Conservation (phyloP, 2,888 invertebrate species). For the Orthonychiurus folsomi region DNA sequence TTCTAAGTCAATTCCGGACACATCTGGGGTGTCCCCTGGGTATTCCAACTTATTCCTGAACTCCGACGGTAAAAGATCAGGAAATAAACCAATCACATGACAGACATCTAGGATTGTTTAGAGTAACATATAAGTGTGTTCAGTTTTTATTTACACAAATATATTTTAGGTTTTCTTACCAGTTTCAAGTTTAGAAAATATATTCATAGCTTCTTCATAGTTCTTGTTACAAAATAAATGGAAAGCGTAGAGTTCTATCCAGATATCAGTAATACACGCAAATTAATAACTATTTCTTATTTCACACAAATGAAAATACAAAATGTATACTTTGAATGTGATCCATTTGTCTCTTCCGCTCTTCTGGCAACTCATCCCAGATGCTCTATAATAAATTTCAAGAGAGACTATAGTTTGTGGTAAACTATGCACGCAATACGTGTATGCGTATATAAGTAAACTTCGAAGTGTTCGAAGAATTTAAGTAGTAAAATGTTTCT, state of each 20-base stretch:
- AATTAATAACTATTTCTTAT: too few species aligned
- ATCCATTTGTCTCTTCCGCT: conserved; percentile 68
- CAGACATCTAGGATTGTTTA: conserved; percentile 61
- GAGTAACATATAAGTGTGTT: background rate
- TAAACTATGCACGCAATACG: background rate
- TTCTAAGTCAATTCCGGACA: conserved; percentile 77
- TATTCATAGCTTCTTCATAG: conserved; percentile 81
- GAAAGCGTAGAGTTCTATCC: conserved; percentile 77
- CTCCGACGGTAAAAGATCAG: conserved; percentile 64
- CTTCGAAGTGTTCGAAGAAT: too few species aligned
- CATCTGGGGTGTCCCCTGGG: conserved; percentile 51
- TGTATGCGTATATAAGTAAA: conserved; percentile 12
- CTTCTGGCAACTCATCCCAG: conserved; percentile 68
- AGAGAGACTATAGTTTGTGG: background rate
- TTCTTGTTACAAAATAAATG: conserved; percentile 81
- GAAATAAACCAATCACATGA: conserved; percentile 89
- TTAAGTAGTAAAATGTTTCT: too few species aligned
- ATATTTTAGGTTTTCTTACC: conserved; percentile 44
- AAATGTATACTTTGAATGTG: conserved; percentile 90
- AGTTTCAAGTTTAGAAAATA: conserved; percentile 79
- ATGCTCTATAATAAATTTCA: conserved; percentile 58
- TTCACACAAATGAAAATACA: too few species aligned
- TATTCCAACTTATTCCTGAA: conserved; percentile 50
- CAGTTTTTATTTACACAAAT: background rate
- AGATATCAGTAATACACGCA: too few species aligned